These are phyloP conservation scores for Myotis pilosus DNA, from an alignment of 2,797 vertebrate species.

Conservation along the genomic window DNA sequence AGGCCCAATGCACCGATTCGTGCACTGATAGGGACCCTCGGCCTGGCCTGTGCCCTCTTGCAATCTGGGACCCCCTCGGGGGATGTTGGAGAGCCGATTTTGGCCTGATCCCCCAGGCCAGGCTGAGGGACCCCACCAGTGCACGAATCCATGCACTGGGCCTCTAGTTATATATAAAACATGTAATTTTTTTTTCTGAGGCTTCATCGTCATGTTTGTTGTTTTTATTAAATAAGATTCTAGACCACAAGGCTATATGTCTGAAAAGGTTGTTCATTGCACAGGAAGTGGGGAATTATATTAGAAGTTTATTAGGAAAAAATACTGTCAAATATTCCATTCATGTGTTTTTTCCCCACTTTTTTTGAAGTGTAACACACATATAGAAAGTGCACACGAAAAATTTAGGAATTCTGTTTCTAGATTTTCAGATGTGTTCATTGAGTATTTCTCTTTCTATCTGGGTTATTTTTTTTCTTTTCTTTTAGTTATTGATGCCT, in stretches of 20 bases:
- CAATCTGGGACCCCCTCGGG: too few relatives aligned
- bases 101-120: too few relatives aligned
- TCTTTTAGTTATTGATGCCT: neutral
- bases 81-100: too few relatives aligned
- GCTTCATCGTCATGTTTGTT: neutral
- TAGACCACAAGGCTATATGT: neutral
- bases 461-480: neutral
- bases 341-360: neutral
- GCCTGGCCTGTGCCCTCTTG: too few relatives aligned
- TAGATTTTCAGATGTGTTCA: neutral
- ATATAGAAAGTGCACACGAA: neutral
- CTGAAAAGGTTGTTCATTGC: neutral
- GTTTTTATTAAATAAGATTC: neutral
- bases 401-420: neutral
- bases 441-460: neutral
- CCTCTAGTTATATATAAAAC: neutral
- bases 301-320: neutral
- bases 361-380: neutral
- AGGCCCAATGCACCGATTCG: too few relatives aligned
- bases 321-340: neutral
- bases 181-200: neutral
- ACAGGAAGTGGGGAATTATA: neutral
- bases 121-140: too few relatives aligned
- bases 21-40: too few relatives aligned
- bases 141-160: too few relatives aligned